These are phyloP conservation scores for Oncorhynchus keta DNA, from an alignment of 2,113 vertebrate species.

Conservation along the genomic window DNA sequence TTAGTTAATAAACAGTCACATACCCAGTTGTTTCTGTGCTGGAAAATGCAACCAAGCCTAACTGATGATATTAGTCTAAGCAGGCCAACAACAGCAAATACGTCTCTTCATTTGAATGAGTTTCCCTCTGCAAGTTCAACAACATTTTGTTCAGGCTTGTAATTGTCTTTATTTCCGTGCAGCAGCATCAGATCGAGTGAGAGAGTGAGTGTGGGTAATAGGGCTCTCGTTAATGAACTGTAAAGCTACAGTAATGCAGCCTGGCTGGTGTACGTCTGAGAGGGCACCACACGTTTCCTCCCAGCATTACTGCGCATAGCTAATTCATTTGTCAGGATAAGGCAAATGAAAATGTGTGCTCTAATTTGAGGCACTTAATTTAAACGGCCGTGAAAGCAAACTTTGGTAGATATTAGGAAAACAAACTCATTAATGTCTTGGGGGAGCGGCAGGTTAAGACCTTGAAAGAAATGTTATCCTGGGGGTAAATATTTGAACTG, in stretches of 20 bases:
- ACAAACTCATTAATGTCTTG: constrained; percentile 61
- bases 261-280: constrained; percentile 17
- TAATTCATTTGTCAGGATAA: constrained; percentile 62
- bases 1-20: neutral
- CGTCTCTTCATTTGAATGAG: neutral
- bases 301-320: constrained; percentile 21
- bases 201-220: constrained; percentile 20
- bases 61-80: neutral
- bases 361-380: constrained; percentile 48
- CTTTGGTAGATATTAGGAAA: constrained; percentile 60
- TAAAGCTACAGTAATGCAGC: constrained; percentile 35
- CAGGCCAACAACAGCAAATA: neutral
- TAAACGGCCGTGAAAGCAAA: constrained; percentile 61
- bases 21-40: neutral
- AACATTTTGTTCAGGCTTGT: constrained; percentile 2
- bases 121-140: neutral
- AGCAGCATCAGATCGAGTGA: neutral
- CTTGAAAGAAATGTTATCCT: constrained; percentile 59
- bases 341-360: constrained; percentile 40
- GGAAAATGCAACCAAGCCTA: neutral
- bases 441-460: constrained; percentile 35
- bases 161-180: constrained; percentile 26
- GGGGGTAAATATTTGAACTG: constrained; percentile 74
- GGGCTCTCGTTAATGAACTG: constrained; percentile 47
- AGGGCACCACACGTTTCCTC: constrained; percentile 35